Conservation (phyloP, 2,113 vertebrate genomes). For the Mormyrus lacerda region DNA sequence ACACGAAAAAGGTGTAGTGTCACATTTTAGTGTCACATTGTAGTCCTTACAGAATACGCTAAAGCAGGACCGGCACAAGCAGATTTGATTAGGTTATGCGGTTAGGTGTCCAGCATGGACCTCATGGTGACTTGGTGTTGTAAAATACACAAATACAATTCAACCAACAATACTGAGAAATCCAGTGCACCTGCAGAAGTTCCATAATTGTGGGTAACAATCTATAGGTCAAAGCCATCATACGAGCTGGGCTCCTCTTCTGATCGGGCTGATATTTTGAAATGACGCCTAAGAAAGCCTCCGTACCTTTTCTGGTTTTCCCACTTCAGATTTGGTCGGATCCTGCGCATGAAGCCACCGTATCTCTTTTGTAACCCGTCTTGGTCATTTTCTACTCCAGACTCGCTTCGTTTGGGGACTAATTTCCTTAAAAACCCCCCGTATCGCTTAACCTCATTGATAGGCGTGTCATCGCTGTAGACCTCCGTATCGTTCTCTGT, state of each 20-base stretch:
- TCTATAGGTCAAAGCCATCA: conserved; percentile 65
- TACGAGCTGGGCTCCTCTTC: conserved; percentile 73
- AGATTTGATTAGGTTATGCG: conserved; percentile 9
- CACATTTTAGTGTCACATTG: conserved; percentile 13
- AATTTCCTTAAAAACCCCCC: conserved; percentile 81
- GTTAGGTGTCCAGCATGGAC: conserved; percentile 9
- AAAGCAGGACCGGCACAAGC: conserved; percentile 21
- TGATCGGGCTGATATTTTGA: conserved; percentile 80
- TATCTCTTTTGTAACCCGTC: conserved; percentile 90
- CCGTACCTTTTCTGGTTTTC: conserved; percentile 92
- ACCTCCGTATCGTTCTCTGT: conserved; percentile 36
- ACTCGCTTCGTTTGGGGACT: conserved; percentile 66
- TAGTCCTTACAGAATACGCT: conserved; percentile 19
- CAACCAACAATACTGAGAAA: conserved; percentile 26
- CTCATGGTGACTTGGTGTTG: neutral
- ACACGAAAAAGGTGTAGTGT: conserved; percentile 29
- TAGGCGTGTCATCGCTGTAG: conserved; percentile 27
- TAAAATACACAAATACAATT: conserved; percentile 16
- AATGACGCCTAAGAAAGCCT: conserved; percentile 85
- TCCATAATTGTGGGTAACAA: conserved; percentile 17
- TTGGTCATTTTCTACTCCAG: conserved; percentile 41
- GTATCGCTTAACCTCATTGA: conserved; percentile 64
- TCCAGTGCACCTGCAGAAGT: conserved; percentile 43
- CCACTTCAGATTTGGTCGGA: conserved; percentile 90
- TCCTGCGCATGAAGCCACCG: conserved; percentile 87